phyloP scores from a whole-genome alignment of 2,113 vertebrate species.

The Platysteira castanea region DNA sequence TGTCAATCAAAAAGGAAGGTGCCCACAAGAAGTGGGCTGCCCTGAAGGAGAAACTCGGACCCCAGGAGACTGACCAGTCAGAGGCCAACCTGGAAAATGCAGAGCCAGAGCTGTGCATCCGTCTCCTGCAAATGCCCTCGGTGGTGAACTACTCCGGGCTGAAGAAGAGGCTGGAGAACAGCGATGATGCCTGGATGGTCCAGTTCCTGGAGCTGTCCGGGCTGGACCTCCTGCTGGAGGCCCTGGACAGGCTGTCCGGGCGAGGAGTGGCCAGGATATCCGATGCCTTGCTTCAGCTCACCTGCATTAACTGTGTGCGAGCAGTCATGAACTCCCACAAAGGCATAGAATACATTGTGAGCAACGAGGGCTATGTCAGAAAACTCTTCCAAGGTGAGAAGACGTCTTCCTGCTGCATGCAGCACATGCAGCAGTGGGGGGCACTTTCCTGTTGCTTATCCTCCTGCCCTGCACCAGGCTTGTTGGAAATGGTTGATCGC shows the following conservation, averaged over 20 bases:
- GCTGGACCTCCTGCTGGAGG: slow-evolving; percentile 93
- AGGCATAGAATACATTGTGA: slow-evolving; percentile 93
- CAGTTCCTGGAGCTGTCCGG: slow-evolving; percentile 95
- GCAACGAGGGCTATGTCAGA: slow-evolving; percentile 90
- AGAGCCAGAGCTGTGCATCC: slow-evolving; percentile 93
- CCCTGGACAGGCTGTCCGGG: slow-evolving; percentile 90
- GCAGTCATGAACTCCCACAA: slow-evolving; percentile 92
- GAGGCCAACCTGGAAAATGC: slow-evolving; percentile 96
- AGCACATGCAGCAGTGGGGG: rapidly evolving
- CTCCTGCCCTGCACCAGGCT: not conserved
- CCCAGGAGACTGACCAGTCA: slow-evolving; percentile 84
- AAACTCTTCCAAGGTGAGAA: slow-evolving; percentile 92
- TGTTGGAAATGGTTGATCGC: not conserved
- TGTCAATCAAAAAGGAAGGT: slow-evolving; percentile 81
- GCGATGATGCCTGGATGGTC: slow-evolving; percentile 90
- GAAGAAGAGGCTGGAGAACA: slow-evolving; percentile 89
- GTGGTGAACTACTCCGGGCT: slow-evolving; percentile 96
- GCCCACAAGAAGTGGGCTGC: slow-evolving; percentile 88
- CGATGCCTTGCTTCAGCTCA: slow-evolving; percentile 93
- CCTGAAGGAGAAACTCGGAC: slow-evolving; percentile 84
- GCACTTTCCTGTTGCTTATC: not conserved
- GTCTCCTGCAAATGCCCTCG: slow-evolving; percentile 90
- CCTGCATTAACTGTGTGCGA: slow-evolving; percentile 91
- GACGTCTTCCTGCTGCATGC: not conserved
- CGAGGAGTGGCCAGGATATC: slow-evolving; percentile 90